Percentiles rank a stretch among this genome's conserved stretches.
These are phyloP conservation scores for Tapera naevia DNA, from an alignment of 2,797 vertebrate genomes.

Conservation along the genomic window DNA sequence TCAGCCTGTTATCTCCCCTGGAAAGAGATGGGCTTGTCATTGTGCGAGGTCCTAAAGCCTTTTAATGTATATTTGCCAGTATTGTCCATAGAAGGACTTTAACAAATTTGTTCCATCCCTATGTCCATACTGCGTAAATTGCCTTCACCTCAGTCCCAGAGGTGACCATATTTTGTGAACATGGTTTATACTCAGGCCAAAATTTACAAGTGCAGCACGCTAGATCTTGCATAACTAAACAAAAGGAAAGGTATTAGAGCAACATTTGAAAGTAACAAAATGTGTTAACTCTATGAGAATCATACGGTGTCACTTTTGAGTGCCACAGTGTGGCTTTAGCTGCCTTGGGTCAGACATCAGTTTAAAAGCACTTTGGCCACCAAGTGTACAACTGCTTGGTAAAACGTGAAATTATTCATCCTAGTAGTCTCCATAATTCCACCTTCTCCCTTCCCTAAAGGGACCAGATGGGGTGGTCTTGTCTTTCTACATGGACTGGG, in stretches of 20 bases:
- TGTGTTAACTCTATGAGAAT: neutral
- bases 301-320: rapidly evolving
- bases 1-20: neutral
- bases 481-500: neutral
- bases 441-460: neutral
- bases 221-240: neutral
- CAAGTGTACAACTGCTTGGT: neutral
- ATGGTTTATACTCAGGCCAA: neutral
- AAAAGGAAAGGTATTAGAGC: neutral
- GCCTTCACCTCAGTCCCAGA: neutral
- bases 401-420: neutral
- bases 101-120: neutral
- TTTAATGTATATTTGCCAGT: neutral
- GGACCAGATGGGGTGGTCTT: neutral
- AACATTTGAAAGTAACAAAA: neutral
- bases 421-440: neutral
- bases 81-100: neutral
- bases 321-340: neutral
- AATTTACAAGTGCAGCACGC: neutral
- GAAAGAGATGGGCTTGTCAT: neutral
- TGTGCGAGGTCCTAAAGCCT: neutral
- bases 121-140: neutral
- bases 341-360: neutral
- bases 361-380: neutral
- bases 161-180: neutral